Base-by-base conservation (phyloP, 2,113 vertebrate species). In the Hypomesus transpacificus region DNA sequence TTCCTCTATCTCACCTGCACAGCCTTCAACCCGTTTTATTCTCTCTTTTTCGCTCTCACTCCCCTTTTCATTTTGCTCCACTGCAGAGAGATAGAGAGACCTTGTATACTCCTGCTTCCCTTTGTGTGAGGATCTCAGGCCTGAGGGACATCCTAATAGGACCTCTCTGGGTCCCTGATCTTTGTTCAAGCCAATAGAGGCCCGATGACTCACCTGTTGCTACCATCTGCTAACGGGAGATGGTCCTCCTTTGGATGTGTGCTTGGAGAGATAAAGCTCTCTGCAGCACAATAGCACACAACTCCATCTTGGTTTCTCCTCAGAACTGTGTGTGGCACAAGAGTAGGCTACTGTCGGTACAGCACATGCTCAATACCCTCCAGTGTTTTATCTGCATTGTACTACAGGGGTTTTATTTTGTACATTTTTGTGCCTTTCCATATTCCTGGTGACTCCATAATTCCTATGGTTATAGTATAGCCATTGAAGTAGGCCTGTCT, bases 141-240 rank as follows among this genome's bases (percentile, higher is more conserved):
- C 16, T 56, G 53, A 5, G 1, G 53, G 6, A 16, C 3, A 3
- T 1, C 9, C 53, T 18, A 4, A 56, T 16, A 18, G 14, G 4
- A 3, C 3, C 53, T 6, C 17, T 1, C 14, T 56, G 53, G 7
- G 21, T n/a, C 21, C 8, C 21, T 59, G 57, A 8, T 1, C 65
- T 53, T 66, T 66, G 20, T 66, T 66, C 20, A 34, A 8, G 14
- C 24, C 20, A 7, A 24, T 8, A 20, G 31, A 17, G 2, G 24
- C 34, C 28, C 52, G 3, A 14, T 77, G 68, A 58, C 60, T 79
- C 60, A 66, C 70, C 24, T 56, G 56, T 51, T 68, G 13, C 31
- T 59, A 53, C 1, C 64, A 6, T 77, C 21, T 20, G 26, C n/a
- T 50, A 20, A 14, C 28, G n/a, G 61, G 18, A 31, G 46, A 28